phyloP scores from a whole-genome alignment of 2,113 vertebrate genomes.

The Cariama cristata region DNA sequence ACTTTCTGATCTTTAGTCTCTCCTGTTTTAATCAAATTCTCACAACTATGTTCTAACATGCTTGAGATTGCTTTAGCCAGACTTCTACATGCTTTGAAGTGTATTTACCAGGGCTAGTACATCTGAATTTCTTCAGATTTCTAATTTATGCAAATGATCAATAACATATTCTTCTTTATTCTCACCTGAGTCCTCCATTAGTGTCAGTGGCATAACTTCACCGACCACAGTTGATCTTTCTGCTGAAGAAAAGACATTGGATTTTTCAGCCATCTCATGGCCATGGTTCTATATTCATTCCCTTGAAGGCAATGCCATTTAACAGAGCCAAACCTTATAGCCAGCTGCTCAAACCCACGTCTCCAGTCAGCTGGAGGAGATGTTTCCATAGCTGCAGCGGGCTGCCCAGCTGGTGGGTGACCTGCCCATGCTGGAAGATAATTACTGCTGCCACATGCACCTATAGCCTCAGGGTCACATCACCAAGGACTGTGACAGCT shows the following conservation, averaged over 20 bases:
- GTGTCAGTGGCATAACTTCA: neutral
- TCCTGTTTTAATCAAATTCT: neutral
- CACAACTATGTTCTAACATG: neutral
- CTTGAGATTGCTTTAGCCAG: neutral
- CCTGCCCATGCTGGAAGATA: neutral
- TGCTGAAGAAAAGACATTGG: neutral
- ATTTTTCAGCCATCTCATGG: neutral
- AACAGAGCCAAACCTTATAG: neutral
- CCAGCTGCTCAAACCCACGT: neutral
- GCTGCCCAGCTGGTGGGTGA: neutral
- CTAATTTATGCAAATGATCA: neutral
- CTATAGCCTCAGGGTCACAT: neutral
- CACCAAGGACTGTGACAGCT: neutral
- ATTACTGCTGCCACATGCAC: neutral
- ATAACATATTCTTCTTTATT: neutral
- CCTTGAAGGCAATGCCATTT: neutral
- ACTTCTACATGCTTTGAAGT: neutral
- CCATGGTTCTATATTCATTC: neutral
- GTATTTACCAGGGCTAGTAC: neutral
- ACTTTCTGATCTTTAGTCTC: neutral
- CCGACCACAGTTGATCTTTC: neutral
- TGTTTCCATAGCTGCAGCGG: neutral
- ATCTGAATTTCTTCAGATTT: neutral
- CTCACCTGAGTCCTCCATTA: neutral
- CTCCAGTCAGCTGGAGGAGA: neutral